Conservation (phyloP, 2,113 vertebrate species). For the Beaufortia kweichowensis region DNA sequence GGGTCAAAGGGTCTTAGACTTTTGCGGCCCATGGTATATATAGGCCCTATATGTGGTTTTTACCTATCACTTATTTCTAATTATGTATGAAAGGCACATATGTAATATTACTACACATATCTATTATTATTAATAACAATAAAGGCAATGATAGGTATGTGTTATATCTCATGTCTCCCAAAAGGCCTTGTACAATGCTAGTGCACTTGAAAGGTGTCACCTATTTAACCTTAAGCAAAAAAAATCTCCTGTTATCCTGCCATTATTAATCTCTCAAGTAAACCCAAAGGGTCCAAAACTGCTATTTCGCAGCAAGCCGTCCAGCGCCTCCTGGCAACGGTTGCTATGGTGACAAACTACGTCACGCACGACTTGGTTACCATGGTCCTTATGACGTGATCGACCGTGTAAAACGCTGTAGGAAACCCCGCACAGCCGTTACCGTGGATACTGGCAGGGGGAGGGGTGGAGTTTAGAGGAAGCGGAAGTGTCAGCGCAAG, state of each 20-base stretch:
- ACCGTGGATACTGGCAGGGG: conserved; percentile 71
- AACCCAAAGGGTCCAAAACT: not conserved
- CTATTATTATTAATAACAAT: no score
- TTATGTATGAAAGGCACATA: no score
- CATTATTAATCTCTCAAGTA: not conserved
- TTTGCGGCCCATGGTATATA: no score
- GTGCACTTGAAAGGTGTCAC: no score
- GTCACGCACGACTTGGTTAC: conserved; percentile 72
- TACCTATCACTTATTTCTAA: no score
- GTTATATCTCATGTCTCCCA: no score
- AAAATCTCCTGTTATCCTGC: not conserved
- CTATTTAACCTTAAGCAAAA: no score
- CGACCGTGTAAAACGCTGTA: conserved; percentile 68
- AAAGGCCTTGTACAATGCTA: no score
- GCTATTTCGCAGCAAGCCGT: conserved; percentile 47
- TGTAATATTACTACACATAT: no score
- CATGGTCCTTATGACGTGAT: conserved; percentile 76
- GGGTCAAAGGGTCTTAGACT: no score
- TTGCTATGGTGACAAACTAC: conserved; percentile 70
- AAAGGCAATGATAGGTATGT: no score
- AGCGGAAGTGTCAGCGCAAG: conserved; percentile 81
- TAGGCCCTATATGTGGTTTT: no score
- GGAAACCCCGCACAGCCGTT: conserved; percentile 73
- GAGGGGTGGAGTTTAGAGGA: conserved; percentile 77
- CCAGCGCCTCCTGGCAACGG: conserved; percentile 69